Percentiles rank a stretch among this genome's conserved stretches.
phyloP scores from a whole-genome alignment of 2,113 vertebrate genomes.

The Hystrix brachyura region DNA sequence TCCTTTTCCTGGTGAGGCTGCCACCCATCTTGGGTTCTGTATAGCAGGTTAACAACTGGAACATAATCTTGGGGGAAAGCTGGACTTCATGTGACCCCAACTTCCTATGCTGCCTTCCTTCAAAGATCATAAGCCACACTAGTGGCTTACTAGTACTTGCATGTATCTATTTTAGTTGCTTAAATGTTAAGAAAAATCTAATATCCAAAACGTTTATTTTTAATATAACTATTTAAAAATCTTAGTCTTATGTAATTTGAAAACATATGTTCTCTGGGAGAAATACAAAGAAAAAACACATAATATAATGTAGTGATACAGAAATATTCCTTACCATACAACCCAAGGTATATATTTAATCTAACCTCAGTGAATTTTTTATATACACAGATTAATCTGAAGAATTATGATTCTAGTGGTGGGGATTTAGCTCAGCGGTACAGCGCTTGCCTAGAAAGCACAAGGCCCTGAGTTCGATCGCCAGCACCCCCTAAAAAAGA shows the following conservation, averaged over 20 bases:
- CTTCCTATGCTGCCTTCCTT: not conserved
- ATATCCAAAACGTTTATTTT: not conserved
- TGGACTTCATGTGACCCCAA: not conserved
- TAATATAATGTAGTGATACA: not conserved
- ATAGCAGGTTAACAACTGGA: not conserved
- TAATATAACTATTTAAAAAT: conserved; percentile 14
- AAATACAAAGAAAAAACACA: not conserved
- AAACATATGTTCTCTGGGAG: not conserved
- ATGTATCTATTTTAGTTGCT: not conserved
- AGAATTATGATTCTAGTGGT: not conserved
- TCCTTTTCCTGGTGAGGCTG: not conserved
- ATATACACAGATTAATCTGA: not conserved
- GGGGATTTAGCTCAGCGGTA: no score
- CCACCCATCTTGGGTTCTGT: not conserved
- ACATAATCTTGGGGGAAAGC: not conserved
- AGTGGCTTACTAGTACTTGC: not conserved
- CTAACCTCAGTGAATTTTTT: not conserved
- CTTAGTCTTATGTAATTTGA: not conserved
- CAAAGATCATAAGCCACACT: not conserved
- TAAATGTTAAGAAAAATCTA: not conserved
- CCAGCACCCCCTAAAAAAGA: no score
- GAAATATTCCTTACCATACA: not conserved
- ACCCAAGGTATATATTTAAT: not conserved
- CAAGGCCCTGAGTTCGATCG: no score
- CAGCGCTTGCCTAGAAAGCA: no score